phyloP scores from a whole-genome alignment of 1,140 invertebrate species.

The Theocolax elegans region DNA sequence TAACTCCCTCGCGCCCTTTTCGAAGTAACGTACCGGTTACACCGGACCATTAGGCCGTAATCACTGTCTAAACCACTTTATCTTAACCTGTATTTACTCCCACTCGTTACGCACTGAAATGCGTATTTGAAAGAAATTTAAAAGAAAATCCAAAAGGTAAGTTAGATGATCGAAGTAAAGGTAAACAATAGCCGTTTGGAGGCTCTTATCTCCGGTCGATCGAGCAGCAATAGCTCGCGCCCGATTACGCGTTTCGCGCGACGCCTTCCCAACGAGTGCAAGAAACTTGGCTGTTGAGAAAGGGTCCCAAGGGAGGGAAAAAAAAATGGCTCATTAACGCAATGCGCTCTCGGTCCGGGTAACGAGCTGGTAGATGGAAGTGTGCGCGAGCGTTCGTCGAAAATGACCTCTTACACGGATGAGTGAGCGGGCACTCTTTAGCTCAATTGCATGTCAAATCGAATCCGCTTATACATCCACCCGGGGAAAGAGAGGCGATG shows the following conservation, averaged over 20 bases:
- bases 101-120: not conserved
- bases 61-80: conserved; percentile 8
- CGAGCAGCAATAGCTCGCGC: not conserved
- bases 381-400: not conserved
- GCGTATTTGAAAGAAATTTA: no score
- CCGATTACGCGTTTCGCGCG: conserved; percentile 7
- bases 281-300: not conserved
- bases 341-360: not conserved
- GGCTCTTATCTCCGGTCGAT: conserved; percentile 9
- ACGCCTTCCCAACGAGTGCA: not conserved
- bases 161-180: not conserved
- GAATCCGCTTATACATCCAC: conserved; percentile 15
- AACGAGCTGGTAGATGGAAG: no score
- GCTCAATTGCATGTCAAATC: conserved; percentile 31
- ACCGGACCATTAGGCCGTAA: conserved; percentile 7
- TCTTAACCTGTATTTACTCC: not conserved
- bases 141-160: not conserved
- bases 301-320: not conserved
- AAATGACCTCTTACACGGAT: conserved; percentile 35
- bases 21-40: no score
- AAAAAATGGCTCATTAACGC: conserved; percentile 22
- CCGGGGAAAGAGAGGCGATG: not conserved
- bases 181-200: conserved; percentile 3
- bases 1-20: no score
- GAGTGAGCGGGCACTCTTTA: conserved; percentile 6